Evolutionary conservation across 2,797 vertebrate genomes (phyloP).

Genomic region (Spheniscus humboldti): DNA sequence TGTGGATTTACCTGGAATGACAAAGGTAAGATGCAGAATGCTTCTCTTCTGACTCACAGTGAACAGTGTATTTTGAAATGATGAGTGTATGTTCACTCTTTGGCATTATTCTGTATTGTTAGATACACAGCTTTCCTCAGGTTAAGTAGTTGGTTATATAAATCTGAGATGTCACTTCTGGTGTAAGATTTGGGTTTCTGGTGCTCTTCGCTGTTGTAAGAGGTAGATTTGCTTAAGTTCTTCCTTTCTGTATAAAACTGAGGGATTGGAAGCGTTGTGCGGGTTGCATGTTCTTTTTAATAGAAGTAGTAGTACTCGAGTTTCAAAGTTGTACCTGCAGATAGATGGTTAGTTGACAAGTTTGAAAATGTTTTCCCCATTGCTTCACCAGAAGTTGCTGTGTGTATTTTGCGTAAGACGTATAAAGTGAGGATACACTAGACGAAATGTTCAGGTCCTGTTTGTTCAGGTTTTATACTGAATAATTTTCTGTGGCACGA

Average conservation of each 20-base stretch:
- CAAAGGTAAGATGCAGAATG: constrained; percentile 83
- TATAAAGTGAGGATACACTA: not conserved
- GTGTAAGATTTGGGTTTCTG: not conserved
- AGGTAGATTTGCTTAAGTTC: not conserved
- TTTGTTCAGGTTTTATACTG: not conserved
- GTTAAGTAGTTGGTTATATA: not conserved
- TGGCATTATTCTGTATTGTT: not conserved
- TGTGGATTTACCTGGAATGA: constrained; percentile 98
- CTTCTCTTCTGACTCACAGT: not conserved
- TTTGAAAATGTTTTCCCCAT: not conserved
- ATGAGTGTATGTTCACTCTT: not conserved
- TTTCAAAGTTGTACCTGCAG: not conserved
- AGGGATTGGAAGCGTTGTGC: not conserved
- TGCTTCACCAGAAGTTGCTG: not conserved
- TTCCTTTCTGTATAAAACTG: not conserved
- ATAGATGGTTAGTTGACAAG: not conserved
- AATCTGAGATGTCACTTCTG: not conserved
- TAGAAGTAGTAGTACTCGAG: not conserved
- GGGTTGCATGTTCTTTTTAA: not conserved
- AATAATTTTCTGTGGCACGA: not conserved
- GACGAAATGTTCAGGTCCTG: not conserved
- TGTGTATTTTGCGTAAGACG: not conserved
- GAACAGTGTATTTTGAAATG: not conserved
- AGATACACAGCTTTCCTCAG: not conserved
- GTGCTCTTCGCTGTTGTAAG: not conserved